These are phyloP conservation scores for Ctena decussata DNA, from an alignment of 2,888 invertebrate genomes.

Conservation along the genomic window DNA sequence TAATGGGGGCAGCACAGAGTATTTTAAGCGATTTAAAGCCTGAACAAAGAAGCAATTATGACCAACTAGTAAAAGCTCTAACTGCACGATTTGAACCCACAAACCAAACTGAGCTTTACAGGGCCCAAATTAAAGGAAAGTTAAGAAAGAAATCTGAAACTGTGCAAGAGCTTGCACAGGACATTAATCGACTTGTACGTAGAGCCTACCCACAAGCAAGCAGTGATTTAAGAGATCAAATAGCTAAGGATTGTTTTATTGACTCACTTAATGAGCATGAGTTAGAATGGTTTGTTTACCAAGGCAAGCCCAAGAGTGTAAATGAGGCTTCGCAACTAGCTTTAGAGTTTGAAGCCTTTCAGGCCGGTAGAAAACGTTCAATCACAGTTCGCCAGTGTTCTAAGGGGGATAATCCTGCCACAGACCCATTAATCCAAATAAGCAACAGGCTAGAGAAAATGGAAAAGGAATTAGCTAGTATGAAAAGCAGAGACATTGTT, in stretches of 20 bases:
- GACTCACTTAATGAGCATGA: not conserved
- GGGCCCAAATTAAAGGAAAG: conserved; percentile 1
- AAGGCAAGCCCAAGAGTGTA: not conserved
- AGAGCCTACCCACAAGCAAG: conserved; percentile 9
- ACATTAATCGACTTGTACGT: conserved; percentile 3
- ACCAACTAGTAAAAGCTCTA: conserved; percentile 8
- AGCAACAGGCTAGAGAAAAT: not conserved
- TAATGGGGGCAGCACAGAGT: conserved; percentile 13
- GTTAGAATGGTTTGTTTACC: not conserved
- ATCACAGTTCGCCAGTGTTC: not conserved
- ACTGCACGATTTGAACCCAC: conserved; percentile 10
- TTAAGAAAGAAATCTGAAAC: conserved; percentile 6
- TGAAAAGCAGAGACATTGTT: not conserved
- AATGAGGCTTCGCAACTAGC: not conserved
- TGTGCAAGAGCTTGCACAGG: conserved; percentile 25
- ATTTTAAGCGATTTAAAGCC: conserved; percentile 15
- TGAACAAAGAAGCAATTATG: not conserved
- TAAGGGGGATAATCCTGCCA: not conserved
- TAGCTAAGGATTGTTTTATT: not conserved
- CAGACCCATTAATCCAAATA: not conserved
- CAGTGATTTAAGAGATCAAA: not conserved
- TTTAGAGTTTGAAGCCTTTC: not conserved
- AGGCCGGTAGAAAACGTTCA: not conserved
- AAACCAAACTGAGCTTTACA: conserved; percentile 20
- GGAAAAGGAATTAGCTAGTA: not conserved